phyloP scores from a whole-genome alignment of 2,797 vertebrate genomes.

The Chelon auratus region DNA sequence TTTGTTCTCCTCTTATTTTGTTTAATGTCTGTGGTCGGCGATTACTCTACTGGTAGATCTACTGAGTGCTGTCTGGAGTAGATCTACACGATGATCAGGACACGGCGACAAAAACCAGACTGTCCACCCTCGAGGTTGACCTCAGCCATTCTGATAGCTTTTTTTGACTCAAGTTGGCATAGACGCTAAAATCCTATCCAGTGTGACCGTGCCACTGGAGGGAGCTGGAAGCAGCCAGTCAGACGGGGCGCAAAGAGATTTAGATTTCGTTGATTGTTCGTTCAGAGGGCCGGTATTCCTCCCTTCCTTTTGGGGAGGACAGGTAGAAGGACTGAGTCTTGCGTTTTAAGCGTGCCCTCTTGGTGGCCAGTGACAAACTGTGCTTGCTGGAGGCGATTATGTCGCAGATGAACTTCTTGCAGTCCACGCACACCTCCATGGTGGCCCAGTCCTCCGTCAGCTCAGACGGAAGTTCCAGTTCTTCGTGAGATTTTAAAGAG shows the following conservation, averaged over 20 bases:
- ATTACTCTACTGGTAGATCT: slow-evolving; percentile 38
- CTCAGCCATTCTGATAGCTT: slow-evolving; percentile 36
- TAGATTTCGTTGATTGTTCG: slow-evolving; percentile 97
- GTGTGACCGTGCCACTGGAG: slow-evolving; percentile 53
- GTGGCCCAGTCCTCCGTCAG: slow-evolving; percentile 97
- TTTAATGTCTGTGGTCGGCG: slow-evolving; percentile 30
- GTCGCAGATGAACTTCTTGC: slow-evolving; percentile 98
- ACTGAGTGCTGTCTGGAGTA: slow-evolving; percentile 51
- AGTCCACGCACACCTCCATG: slow-evolving; percentile 99
- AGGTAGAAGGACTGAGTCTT: slow-evolving; percentile 98
- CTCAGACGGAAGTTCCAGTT: slow-evolving; percentile 92
- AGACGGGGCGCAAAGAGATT: slow-evolving; percentile 36
- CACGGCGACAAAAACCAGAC: slow-evolving; percentile 38
- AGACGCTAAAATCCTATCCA: slow-evolving; percentile 39
- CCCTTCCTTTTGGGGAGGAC: slow-evolving; percentile 86
- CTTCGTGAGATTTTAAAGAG: slow-evolving; percentile 90
- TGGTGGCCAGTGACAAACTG: slow-evolving; percentile 96
- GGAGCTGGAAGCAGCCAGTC: slow-evolving; percentile 49
- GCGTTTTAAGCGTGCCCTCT: slow-evolving; percentile 94
- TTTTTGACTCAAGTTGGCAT: slow-evolving; percentile 26
- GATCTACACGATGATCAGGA: slow-evolving; percentile 46
- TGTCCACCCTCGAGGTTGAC: slow-evolving; percentile 31
- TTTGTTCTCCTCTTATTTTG: slow-evolving; percentile 10
- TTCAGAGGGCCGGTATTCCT: slow-evolving; percentile 93
- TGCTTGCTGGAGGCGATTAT: slow-evolving; percentile 97